Evolutionary conservation across 2,888 invertebrate genomes (phyloP), one percentile per base, ranked within the genome.

Genomic region (Eupithecia abbreviata): DNA sequence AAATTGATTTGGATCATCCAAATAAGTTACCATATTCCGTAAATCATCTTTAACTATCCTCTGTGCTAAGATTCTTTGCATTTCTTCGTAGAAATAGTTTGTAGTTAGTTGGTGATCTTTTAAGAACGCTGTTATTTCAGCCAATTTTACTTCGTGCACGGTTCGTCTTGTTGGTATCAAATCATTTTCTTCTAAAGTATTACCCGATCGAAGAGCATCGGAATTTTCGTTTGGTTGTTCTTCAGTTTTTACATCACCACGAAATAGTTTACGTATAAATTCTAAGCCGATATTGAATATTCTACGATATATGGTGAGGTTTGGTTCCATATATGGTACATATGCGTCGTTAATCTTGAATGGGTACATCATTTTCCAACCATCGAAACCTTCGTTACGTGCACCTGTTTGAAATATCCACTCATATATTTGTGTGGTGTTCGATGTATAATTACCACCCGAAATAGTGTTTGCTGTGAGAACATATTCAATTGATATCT

Each of bases 11-110:
- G 83, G 82, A 2, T 71, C 51, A 5, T 89, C 89, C 3, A 90
- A 71, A 80, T 81, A 83, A 0, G 80, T 76, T 0, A 90, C 82
- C 87, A 92, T 89, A 72, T 72, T 18, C 72, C 90, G 87, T 4
- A 89, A 58, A 0, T 77, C 75, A 69, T 90, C 89, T 55, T 82
- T 85, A 0, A 90, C 80, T 6, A 47, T 18, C 2, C 80, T 80
- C 0, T 82, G 78, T 4, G 49, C 74, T 43, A 78, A 49, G 5
- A 91, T 90, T 65, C 90, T 85, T 62, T 82, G 55, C 72, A 91
- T 82, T 84, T 91, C 90, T 0, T 83, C 73, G 58, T 87, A 85
- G 3, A 91, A 82, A 81, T 89, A 90, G 12, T 84, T 80, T 0
- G 90, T 87, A 0, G 84, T 77, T 3, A 74, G 42, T 7, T 79